phyloP scores from a whole-genome alignment of 2,797 vertebrate species.

The Salmo trutta region DNA sequence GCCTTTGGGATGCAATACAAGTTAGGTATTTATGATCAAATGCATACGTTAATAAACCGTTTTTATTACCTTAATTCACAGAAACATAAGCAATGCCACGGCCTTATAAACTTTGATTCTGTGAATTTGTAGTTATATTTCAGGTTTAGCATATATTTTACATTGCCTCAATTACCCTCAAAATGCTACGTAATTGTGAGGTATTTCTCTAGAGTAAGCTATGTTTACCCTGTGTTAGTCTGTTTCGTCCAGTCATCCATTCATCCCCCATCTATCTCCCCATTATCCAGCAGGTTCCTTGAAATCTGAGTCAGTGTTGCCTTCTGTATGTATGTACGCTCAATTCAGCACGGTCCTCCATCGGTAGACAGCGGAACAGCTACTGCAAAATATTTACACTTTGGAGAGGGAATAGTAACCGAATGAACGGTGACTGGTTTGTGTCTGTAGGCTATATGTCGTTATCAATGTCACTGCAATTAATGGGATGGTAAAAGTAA shows the following conservation, averaged over 20 bases:
- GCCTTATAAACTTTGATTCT: not conserved
- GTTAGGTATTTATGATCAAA: not conserved
- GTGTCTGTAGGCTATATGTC: no score
- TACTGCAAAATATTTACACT: not conserved
- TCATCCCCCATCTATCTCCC: not conserved
- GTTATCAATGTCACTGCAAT: no score
- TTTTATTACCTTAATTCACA: not conserved
- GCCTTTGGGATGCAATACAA: not conserved
- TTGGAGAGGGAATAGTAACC: not conserved
- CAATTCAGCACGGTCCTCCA: slow-evolving; percentile 1
- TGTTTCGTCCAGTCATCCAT: not conserved
- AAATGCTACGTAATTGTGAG: not conserved
- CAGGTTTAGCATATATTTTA: not conserved
- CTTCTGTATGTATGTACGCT: not conserved
- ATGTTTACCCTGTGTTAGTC: not conserved
- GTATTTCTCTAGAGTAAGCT: not conserved
- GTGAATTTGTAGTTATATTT: not conserved
- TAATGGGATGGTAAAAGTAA: no score
- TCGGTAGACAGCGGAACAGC: not conserved
- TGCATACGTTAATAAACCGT: not conserved
- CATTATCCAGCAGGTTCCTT: not conserved
- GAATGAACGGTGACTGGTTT: not conserved
- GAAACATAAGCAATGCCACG: not conserved
- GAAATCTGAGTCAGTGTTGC: not conserved
- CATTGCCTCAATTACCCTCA: not conserved